Base-by-base conservation (phyloP, 2,888 invertebrate genomes). In the Brachypterus glaber region DNA sequence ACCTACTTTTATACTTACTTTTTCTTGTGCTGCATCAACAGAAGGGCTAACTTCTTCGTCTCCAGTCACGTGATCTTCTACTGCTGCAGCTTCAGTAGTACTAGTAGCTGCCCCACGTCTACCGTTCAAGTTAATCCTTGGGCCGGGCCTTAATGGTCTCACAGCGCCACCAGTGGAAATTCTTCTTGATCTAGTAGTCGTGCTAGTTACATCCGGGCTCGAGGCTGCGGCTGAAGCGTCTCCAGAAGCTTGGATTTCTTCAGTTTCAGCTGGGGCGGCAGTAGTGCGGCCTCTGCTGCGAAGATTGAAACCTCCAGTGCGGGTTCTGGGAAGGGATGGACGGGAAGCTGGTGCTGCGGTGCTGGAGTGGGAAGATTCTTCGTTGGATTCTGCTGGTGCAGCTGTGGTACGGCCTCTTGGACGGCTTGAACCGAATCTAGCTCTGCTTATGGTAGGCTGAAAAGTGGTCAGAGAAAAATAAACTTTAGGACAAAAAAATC, bases 61-160 rank as follows among this genome's bases (percentile, higher is more conserved):
- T 21, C 61, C 63, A 24, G 55, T 56, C 8, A 51, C 54, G 21
- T 51, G 48, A 33, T 53, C 53, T 29, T 56, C 58, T 45, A 62
- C 66, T 3, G 69, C 65, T 4, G 66, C 59, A 31, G 71, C 70
- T 2, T 71, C 64, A 1, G 65, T 59, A 3, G 69, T 59, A 3
- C 71, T 67, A 1, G 71, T 70, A 21, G 67, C 59, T 8, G 72
- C 71, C 2, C 72, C 69, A 52, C 75, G 68, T 37, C 68, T 62
- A 29, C 59, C 72, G 15, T 51, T 50, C 45, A 80, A 60, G 56
- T 77, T 79, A 31, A 82, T 65, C 52, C 78, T 72, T 2, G 77
- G 74, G 2, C 79, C 80, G 1, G 81, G 81, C 38, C 81, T 68
- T 34, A 79, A 65, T 0, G 80, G 72, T 35, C 79, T 70, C 15